Percentiles rank a stretch among this genome's conserved stretches.
These are phyloP conservation scores for Percina caprodes DNA, from an alignment of 2,113 vertebrate genomes.

Conservation along the genomic window DNA sequence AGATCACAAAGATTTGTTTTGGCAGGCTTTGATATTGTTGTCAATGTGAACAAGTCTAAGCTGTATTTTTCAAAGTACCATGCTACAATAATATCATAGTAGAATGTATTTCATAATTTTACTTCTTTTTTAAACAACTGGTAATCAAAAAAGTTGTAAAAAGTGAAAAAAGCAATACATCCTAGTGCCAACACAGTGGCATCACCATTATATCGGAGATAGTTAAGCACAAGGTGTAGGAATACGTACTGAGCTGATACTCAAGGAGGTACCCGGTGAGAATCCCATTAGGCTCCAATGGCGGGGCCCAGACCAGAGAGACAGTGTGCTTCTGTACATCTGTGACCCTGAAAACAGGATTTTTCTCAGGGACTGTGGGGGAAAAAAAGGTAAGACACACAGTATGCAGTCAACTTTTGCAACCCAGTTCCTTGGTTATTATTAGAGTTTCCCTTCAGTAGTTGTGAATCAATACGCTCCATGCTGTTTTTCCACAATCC, in stretches of 20 bases:
- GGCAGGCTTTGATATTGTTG: too few relatives aligned
- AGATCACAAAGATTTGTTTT: too few relatives aligned
- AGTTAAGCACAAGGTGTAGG: conserved; percentile 2
- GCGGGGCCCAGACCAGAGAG: conserved; percentile 90
- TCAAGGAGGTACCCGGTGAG: conserved; percentile 91
- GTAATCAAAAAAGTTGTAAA: not conserved
- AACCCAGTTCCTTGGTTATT: conserved; percentile 64
- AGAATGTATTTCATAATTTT: too few relatives aligned
- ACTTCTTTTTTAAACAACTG: too few relatives aligned
- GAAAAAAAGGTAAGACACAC: conserved; percentile 49
- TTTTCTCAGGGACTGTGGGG: conserved; percentile 91
- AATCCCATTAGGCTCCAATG: conserved; percentile 90
- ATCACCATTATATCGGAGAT: conserved; percentile 3
- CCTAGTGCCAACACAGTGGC: conserved; percentile 30
- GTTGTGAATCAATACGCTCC: conserved; percentile 69
- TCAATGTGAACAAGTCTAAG: too few relatives aligned
- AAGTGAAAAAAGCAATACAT: conserved; percentile 46
- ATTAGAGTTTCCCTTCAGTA: conserved; percentile 66
- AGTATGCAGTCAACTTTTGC: conserved; percentile 41
- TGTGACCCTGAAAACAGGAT: conserved; percentile 88
- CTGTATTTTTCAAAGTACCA: too few relatives aligned
- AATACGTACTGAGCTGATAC: conserved; percentile 94
- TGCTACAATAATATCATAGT: too few relatives aligned
- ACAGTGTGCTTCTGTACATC: conserved; percentile 88
- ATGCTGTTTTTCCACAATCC: conserved; percentile 71